phyloP scores from a whole-genome alignment of 2,888 invertebrate genomes.

The Dusona sp. region DNA sequence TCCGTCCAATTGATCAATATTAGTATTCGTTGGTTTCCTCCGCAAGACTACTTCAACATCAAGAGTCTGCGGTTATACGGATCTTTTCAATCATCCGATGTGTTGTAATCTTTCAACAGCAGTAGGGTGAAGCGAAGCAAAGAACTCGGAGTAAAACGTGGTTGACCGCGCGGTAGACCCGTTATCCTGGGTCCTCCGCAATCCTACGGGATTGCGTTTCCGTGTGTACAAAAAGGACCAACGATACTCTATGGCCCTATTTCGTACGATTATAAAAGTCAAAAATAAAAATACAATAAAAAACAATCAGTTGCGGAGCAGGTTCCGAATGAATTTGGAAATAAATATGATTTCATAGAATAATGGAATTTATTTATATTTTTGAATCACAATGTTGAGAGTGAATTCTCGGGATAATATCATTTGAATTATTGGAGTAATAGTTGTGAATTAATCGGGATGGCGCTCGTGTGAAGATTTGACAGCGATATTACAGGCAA shows the following conservation, averaged over 20 bases:
- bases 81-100: constrained; percentile 11
- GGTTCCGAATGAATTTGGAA: no score
- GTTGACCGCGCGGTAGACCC: constrained; percentile 51
- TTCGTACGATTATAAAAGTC: no score
- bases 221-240: constrained; percentile 42
- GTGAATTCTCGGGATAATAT: neutral
- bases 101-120: neutral
- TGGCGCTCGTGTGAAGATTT: neutral
- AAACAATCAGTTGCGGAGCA: no score
- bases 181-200: constrained; percentile 39
- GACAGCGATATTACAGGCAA: neutral
- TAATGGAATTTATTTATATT: neutral
- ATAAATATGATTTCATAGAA: constrained; percentile 24
- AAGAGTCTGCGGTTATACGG: constrained; percentile 41
- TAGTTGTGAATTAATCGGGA: neutral
- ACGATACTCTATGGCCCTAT: constrained; percentile 11
- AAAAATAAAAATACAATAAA: no score
- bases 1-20: neutral
- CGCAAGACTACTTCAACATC: constrained; percentile 41
- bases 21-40: neutral
- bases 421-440: neutral
- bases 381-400: neutral
- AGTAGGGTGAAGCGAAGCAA: neutral
- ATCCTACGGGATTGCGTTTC: constrained; percentile 31
- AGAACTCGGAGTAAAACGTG: constrained; percentile 51